Evolutionary conservation across 2,113 vertebrate species (phyloP).

Genomic region (Illadopsis cleaveri): DNA sequence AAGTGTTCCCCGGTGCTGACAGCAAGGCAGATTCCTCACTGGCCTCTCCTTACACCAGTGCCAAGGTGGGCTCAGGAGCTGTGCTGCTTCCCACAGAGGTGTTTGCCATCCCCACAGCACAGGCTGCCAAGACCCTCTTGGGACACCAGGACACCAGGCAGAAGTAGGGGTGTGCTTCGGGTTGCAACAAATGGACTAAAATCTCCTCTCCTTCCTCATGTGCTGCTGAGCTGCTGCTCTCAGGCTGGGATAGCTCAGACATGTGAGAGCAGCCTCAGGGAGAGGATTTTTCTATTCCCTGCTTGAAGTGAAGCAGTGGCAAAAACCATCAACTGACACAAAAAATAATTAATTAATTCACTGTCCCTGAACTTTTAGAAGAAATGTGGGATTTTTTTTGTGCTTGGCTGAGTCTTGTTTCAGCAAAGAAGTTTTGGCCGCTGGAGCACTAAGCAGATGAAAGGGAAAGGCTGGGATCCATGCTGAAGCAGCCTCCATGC

Average conservation of each 20-base stretch:
- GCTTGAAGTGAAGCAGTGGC: not conserved
- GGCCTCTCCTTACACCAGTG: fast-evolving
- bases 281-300: not conserved
- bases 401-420: not conserved
- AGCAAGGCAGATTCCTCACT: not conserved
- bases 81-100: fast-evolving
- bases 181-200: not conserved
- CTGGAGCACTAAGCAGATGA: not conserved
- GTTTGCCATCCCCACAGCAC: not conserved
- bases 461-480: not conserved
- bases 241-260: not conserved
- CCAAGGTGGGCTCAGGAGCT: not conserved
- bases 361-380: not conserved
- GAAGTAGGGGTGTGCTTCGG: not conserved
- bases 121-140: not conserved
- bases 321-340: not conserved
- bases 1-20: not conserved
- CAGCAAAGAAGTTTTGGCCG: not conserved
- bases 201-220: not conserved
- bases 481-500: not conserved
- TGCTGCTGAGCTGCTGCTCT: not conserved
- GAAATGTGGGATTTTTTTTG: not conserved
- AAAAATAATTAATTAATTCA: not conserved
- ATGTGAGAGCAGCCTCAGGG: fast-evolving
- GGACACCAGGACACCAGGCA: not conserved